Evolutionary conservation across 2,888 invertebrate species (phyloP).

Genomic region (Branchipolynoe longqiensis): DNA sequence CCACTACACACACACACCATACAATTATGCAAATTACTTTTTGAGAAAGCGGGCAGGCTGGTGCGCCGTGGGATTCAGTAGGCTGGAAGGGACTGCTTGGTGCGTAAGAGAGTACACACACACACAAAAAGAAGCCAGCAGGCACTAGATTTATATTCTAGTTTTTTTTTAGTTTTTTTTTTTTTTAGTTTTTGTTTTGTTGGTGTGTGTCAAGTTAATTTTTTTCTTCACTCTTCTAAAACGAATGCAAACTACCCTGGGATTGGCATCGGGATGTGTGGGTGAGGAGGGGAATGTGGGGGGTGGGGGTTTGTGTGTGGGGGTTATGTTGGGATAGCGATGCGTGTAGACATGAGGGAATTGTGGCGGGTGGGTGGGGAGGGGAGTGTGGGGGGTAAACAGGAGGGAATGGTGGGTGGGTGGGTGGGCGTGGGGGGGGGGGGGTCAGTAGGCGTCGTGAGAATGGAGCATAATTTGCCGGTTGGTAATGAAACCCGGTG

Average conservation of each 20-base stretch:
- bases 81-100: neutral
- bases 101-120: neutral
- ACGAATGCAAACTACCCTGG: constrained; percentile 42
- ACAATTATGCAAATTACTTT: constrained; percentile 53
- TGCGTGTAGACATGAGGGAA: too few species aligned
- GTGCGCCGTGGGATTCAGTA: neutral
- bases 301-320: too few species aligned
- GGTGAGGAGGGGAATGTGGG: too few species aligned
- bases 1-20: neutral
- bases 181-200: too few species aligned
- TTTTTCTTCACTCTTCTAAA: too few species aligned
- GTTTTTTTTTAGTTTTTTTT: constrained; percentile 5
- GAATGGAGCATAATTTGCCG: constrained; percentile 6
- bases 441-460: neutral
- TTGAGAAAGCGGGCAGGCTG: neutral
- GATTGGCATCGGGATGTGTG: neutral
- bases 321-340: too few species aligned
- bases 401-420: too few species aligned
- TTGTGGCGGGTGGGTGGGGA: too few species aligned
- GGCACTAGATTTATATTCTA: constrained; percentile 42
- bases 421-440: too few species aligned
- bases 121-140: neutral
- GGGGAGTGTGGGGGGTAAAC: too few species aligned
- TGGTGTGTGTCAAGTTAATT: too few species aligned
- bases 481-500: neutral